These are phyloP conservation scores for Atrichornis clamosus DNA, from an alignment of 2,113 vertebrate species.

Conservation along the genomic window DNA sequence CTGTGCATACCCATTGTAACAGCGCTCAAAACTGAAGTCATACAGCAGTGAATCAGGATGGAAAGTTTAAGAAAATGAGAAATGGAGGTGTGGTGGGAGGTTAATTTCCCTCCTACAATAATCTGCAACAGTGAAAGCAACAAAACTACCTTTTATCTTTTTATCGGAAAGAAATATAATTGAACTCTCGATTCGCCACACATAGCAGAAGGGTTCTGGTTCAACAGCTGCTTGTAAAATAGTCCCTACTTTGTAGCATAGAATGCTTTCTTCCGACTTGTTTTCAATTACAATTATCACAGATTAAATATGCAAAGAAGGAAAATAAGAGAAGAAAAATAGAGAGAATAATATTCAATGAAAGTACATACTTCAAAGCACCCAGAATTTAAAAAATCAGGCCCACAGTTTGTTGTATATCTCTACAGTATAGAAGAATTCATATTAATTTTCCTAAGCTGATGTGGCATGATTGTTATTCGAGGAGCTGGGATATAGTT, in stretches of 20 bases:
- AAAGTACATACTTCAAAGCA: not conserved
- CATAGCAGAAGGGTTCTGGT: not conserved
- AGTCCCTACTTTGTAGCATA: not conserved
- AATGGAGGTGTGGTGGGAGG: conserved; percentile 27
- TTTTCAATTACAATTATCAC: not conserved
- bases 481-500: not conserved
- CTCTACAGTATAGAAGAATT: not conserved
- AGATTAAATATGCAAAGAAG: not conserved
- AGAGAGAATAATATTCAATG: not conserved
- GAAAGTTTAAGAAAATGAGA: conserved; percentile 26
- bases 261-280: not conserved
- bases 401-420: not conserved
- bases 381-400: not conserved
- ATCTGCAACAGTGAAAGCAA: not conserved
- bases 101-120: conserved; percentile 51
- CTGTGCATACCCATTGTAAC: not conserved
- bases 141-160: not conserved
- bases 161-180: not conserved
- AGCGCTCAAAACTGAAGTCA: not conserved
- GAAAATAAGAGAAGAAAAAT: not conserved
- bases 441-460: not conserved
- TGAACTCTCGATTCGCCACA: not conserved
- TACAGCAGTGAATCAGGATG: conserved; percentile 11
- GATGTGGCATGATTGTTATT: not conserved
- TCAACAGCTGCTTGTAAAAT: not conserved